Conservation (phyloP, 2,797 vertebrate species). For the Anableps anableps region DNA sequence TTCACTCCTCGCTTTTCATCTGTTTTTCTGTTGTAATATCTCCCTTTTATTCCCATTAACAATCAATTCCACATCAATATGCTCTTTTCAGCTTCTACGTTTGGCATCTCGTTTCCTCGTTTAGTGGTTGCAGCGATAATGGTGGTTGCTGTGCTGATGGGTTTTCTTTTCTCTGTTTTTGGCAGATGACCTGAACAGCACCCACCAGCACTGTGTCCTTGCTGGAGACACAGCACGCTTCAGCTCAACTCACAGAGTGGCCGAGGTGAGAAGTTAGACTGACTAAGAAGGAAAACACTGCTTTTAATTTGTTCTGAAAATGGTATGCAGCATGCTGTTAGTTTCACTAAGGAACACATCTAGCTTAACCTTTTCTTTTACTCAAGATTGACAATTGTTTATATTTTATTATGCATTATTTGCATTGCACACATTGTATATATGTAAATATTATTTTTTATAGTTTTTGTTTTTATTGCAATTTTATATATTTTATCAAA, state of each 20-base stretch:
- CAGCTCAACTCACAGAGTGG: slow-evolving; percentile 96
- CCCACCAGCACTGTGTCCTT: slow-evolving; percentile 95
- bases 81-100: neutral
- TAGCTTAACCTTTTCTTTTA: neutral
- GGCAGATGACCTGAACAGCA: slow-evolving; percentile 92
- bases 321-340: neutral
- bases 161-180: slow-evolving; percentile 33
- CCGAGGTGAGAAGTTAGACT: slow-evolving; percentile 83
- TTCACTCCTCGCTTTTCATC: slow-evolving; percentile 53
- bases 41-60: slow-evolving; percentile 15
- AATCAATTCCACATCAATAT: slow-evolving; percentile 15
- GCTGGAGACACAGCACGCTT: slow-evolving; percentile 90
- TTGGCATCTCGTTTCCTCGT: slow-evolving; percentile 12
- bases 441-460: neutral
- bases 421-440: neutral
- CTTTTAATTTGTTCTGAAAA: slow-evolving; percentile 8
- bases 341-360: neutral
- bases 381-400: neutral
- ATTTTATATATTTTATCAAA: neutral
- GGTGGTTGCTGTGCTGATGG: slow-evolving; percentile 1
- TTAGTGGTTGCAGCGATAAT: neutral
- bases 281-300: neutral
- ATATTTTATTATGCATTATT: neutral
- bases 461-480: neutral
- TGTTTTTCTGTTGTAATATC: slow-evolving; percentile 57